Conservation (phyloP, 2,113 vertebrate genomes). For the Symphodus melops region DNA sequence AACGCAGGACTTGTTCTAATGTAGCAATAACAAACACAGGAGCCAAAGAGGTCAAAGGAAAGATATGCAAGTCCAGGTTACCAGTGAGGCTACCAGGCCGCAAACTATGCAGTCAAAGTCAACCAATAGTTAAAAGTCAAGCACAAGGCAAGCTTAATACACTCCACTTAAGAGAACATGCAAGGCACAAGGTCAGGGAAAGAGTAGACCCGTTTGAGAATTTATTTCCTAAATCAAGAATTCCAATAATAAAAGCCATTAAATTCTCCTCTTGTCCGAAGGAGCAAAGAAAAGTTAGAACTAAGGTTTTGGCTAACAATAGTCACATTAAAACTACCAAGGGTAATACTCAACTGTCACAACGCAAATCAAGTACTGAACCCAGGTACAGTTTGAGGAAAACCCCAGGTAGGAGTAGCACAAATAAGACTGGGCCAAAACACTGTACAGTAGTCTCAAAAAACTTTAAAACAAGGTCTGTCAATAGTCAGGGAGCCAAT, state of each 20-base stretch:
- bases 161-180: slow-evolving; percentile 20
- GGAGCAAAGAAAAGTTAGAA: slow-evolving; percentile 74
- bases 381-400: slow-evolving; percentile 45
- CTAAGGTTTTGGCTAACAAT: slow-evolving; percentile 81
- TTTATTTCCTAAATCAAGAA: slow-evolving; percentile 87
- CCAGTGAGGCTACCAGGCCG: slow-evolving; percentile 87
- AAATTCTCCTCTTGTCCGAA: slow-evolving; percentile 75
- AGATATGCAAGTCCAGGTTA: slow-evolving; percentile 91
- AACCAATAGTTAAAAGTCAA: slow-evolving; percentile 76
- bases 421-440: slow-evolving; percentile 84
- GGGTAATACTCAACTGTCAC: slow-evolving; percentile 84
- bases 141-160: slow-evolving; percentile 77
- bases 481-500: slow-evolving; percentile 88
- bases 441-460: slow-evolving; percentile 86
- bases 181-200: slow-evolving; percentile 75
- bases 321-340: slow-evolving; percentile 80
- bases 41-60: slow-evolving; percentile 81
- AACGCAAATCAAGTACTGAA: slow-evolving; percentile 84
- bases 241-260: slow-evolving; percentile 89
- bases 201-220: slow-evolving; percentile 80
- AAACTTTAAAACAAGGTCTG: slow-evolving; percentile 87
- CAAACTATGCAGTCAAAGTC: slow-evolving; percentile 82
- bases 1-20: slow-evolving; percentile 76
- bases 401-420: slow-evolving; percentile 47
- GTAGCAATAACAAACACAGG: slow-evolving; percentile 83